A percentile compares a stretch with the other conserved stretches of the same genome.
Evolutionary conservation across 1,140 invertebrate genomes (phyloP).

Genomic region (Caenorhabditis brenneri): DNA sequence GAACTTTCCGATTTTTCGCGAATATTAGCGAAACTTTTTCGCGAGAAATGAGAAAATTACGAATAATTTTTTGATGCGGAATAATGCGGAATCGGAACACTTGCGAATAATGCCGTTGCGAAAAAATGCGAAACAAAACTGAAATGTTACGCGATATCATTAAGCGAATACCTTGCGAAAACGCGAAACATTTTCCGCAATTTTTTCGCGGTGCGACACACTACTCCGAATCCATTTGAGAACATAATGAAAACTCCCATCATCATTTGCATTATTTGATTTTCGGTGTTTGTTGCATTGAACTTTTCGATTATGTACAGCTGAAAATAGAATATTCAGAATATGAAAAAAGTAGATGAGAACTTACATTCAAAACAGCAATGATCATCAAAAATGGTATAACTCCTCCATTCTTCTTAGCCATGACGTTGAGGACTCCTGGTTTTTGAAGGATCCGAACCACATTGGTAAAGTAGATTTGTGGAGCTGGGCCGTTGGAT

Average conservation of each 20-base stretch:
- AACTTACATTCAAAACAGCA: constrained; percentile 48
- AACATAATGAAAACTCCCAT: constrained; percentile 55
- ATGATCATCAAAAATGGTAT: constrained; percentile 47
- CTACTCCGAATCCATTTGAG: constrained; percentile 55
- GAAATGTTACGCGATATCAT: too few relatives aligned
- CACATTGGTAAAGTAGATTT: constrained; percentile 46
- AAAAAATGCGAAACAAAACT: too few relatives aligned
- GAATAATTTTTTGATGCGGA: too few relatives aligned
- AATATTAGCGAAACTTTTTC: too few relatives aligned
- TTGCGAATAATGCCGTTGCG: too few relatives aligned
- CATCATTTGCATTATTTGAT: constrained; percentile 53
- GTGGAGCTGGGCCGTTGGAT: background rate
- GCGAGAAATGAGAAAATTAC: too few relatives aligned
- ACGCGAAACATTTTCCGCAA: too few relatives aligned
- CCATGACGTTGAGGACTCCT: constrained; percentile 47
- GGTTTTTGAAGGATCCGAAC: constrained; percentile 46
- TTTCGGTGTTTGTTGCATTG: constrained; percentile 35
- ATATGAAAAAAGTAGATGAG: background rate
- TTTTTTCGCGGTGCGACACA: too few relatives aligned
- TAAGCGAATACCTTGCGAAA: too few relatives aligned
- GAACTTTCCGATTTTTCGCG: too few relatives aligned
- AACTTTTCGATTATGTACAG: constrained; percentile 56
- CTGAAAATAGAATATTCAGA: constrained; percentile 29
- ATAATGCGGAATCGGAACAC: too few relatives aligned
- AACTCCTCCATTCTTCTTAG: constrained; percentile 53